phyloP scores from a whole-genome alignment of 30 jellyfish, hydroid and myxozoan species.

The Aurelia aurita region DNA sequence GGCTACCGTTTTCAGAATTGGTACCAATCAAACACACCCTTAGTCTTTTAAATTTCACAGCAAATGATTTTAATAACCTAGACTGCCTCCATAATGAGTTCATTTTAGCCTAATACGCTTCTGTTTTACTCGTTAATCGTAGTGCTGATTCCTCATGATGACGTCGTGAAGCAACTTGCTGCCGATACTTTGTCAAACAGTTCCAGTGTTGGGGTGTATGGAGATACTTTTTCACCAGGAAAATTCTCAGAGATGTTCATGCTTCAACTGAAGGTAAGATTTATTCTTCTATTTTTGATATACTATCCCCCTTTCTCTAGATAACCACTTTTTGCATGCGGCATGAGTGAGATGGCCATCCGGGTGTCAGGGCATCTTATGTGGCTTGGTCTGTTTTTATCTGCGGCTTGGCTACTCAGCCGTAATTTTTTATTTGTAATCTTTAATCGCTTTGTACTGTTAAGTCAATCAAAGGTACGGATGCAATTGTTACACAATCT shows the following conservation, averaged over 20 bases:
- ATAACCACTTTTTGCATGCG: not conserved
- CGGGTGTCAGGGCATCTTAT: not conserved
- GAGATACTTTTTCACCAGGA: constrained; percentile 95
- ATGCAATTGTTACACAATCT: no score
- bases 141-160: constrained; percentile 95
- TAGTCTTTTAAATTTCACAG: no score
- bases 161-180: constrained; percentile 89
- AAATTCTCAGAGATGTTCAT: constrained; percentile 66
- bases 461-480: no score
- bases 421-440: no score
- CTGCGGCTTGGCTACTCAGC: not conserved
- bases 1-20: no score
- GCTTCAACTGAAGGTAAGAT: constrained; percentile 81
- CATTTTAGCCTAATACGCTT: no score
- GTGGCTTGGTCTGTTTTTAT: not conserved
- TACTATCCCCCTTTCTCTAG: not conserved
- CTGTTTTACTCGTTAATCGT: not conserved
- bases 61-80: no score
- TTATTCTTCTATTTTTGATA: not conserved
- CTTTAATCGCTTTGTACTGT: no score
- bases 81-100: no score
- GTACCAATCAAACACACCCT: no score
- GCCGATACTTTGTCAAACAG: constrained; percentile 87
- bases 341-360: no score
- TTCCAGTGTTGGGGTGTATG: constrained; percentile 85